Evolutionary conservation across 2,797 vertebrate species (phyloP).

Genomic region (Catharus ustulatus): DNA sequence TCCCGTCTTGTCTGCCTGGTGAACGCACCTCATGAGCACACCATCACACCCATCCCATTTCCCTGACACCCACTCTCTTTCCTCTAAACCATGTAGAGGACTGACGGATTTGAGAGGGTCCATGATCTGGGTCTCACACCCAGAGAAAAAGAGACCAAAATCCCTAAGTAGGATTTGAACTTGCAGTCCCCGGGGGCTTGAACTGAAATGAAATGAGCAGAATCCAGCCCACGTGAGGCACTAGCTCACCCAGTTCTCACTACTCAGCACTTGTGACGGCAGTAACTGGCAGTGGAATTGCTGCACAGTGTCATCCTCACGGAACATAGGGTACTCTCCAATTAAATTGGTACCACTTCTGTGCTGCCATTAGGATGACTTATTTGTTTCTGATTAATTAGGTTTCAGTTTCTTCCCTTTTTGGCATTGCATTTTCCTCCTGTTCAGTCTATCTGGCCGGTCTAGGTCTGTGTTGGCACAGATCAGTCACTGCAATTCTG

Average conservation of each 20-base stretch:
- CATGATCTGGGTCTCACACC: accelerated
- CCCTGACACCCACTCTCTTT: background rate
- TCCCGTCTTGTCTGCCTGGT: background rate
- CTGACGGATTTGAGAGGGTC: accelerated
- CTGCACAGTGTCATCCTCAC: slow-evolving; percentile 55
- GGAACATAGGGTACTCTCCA: slow-evolving; percentile 67
- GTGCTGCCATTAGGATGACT: slow-evolving; percentile 63
- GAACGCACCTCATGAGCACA: accelerated
- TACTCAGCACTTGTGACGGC: slow-evolving; percentile 31
- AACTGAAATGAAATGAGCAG: slow-evolving; percentile 8
- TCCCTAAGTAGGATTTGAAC: background rate
- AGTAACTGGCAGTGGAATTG: slow-evolving; percentile 56
- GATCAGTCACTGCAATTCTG: slow-evolving; percentile 70
- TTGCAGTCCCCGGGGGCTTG: background rate
- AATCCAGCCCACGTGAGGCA: slow-evolving; percentile 4
- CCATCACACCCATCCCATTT: background rate
- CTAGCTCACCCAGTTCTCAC: slow-evolving; percentile 38
- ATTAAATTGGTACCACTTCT: slow-evolving; percentile 65
- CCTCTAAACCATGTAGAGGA: background rate
- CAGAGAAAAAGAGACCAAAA: background rate
- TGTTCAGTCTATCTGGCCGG: slow-evolving; percentile 75
- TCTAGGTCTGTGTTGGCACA: slow-evolving; percentile 68
- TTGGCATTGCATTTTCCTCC: slow-evolving; percentile 75
- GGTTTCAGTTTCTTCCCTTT: slow-evolving; percentile 64
- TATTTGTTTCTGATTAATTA: slow-evolving; percentile 76